Evolutionary conservation across 2,113 vertebrate genomes (phyloP).

Genomic region (Australoheros scitulus): DNA sequence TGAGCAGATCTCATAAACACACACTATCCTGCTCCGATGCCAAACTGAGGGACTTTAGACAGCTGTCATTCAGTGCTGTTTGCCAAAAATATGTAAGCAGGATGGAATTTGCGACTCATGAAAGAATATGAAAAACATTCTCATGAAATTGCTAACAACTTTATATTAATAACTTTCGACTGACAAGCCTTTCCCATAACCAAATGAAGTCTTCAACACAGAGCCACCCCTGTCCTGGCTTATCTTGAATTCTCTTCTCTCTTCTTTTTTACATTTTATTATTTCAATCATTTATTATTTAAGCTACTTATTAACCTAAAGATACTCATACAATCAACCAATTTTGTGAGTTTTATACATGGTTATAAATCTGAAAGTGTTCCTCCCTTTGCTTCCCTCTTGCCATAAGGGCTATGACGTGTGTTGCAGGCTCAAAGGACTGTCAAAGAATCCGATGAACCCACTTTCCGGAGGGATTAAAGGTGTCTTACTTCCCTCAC

Average conservation of each 20-base stretch:
- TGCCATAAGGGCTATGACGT: constrained; percentile 32
- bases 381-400: not conserved
- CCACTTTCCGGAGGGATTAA: constrained; percentile 53
- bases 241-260: not conserved
- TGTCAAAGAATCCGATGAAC: constrained; percentile 42
- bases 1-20: no score
- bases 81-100: not conserved
- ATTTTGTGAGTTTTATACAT: not conserved
- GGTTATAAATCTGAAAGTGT: not conserved
- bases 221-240: not conserved
- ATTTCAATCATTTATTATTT: not conserved
- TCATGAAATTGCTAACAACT: not conserved
- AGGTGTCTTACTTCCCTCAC: constrained; percentile 27
- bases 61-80: not conserved
- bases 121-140: not conserved
- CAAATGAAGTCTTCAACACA: not conserved
- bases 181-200: not conserved
- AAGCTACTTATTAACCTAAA: not conserved
- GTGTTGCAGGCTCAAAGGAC: constrained; percentile 1
- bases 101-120: not conserved
- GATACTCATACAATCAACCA: not conserved
- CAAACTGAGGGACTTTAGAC: not conserved
- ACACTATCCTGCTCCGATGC: no score
- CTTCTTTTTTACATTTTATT: not conserved
- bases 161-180: not conserved